These are phyloP conservation scores for Colinus virginianus DNA, from an alignment of 2,113 vertebrate genomes.

Conservation along the genomic window DNA sequence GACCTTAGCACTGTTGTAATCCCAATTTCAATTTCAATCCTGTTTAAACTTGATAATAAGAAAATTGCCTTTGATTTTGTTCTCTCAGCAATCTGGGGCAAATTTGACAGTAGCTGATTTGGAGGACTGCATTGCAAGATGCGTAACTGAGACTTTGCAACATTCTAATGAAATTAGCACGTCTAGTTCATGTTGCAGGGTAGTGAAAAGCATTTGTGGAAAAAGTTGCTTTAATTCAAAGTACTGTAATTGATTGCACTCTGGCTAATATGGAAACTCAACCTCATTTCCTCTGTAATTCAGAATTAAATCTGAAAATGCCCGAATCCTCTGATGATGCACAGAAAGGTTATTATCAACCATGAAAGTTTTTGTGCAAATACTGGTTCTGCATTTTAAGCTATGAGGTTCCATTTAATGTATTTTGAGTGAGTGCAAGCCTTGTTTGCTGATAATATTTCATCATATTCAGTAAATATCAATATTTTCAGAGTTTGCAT, in stretches of 20 bases:
- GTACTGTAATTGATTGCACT: constrained; percentile 18
- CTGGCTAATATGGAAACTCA: constrained; percentile 39
- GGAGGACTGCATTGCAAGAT: neutral
- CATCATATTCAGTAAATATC: constrained; percentile 9
- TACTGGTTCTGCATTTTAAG: neutral
- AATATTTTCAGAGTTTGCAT: constrained; percentile 44
- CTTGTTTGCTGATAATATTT: constrained; percentile 2
- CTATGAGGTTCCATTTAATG: neutral
- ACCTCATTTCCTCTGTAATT: constrained; percentile 52
- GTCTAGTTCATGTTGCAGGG: neutral
- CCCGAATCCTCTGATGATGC: neutral
- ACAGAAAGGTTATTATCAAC: constrained; percentile 42
- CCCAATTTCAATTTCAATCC: fast-evolving
- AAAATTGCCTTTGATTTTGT: neutral
- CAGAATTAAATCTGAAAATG: constrained; percentile 31
- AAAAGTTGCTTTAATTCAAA: neutral
- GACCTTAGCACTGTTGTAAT: neutral
- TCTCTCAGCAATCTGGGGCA: neutral
- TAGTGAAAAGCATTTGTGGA: neutral
- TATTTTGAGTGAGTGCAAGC: constrained; percentile 17
- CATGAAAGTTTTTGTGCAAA: neutral
- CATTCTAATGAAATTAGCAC: neutral
- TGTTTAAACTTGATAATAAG: neutral
- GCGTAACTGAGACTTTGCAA: neutral
- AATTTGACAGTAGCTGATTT: neutral